Evolutionary conservation across 2,113 vertebrate species (phyloP).

Genomic region (Stictonetta naevosa): DNA sequence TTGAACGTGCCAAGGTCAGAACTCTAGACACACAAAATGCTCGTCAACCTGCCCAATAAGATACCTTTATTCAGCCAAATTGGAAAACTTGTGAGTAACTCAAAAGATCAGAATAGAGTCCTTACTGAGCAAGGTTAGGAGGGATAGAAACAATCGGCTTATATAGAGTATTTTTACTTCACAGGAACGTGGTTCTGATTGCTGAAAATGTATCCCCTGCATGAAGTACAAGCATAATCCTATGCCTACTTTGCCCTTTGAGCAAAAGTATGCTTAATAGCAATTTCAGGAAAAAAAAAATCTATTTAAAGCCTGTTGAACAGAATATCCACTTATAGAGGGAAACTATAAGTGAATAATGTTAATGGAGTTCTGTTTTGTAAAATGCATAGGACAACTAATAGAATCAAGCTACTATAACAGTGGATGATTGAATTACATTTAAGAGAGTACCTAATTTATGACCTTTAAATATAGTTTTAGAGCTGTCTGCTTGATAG

Average conservation of each 20-base stretch:
- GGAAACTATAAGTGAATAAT: constrained; percentile 55
- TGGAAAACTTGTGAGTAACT: constrained; percentile 51
- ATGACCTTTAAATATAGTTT: constrained; percentile 55
- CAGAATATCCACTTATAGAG: constrained; percentile 58
- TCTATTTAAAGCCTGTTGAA: constrained; percentile 72
- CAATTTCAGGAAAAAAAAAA: constrained; percentile 55
- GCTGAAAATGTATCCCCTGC: constrained; percentile 75
- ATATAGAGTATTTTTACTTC: constrained; percentile 69
- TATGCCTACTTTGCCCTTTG: constrained; percentile 74
- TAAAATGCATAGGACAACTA: constrained; percentile 52
- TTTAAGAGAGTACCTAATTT: constrained; percentile 60
- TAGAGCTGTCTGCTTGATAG: not conserved
- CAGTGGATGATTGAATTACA: constrained; percentile 53
- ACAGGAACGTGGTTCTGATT: constrained; percentile 74
- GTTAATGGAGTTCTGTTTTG: constrained; percentile 69
- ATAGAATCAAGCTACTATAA: constrained; percentile 52
- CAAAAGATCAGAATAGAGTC: constrained; percentile 66
- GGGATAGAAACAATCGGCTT: constrained; percentile 74
- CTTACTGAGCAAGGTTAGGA: constrained; percentile 64
- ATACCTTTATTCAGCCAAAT: constrained; percentile 68
- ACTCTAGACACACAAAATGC: not conserved
- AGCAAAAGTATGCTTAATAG: constrained; percentile 75
- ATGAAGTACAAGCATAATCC: constrained; percentile 72
- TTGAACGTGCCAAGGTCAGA: constrained; percentile 13
- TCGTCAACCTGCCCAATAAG: constrained; percentile 33